Evolutionary conservation across 2,113 vertebrate species (phyloP).

Genomic region (Phycodurus eques): DNA sequence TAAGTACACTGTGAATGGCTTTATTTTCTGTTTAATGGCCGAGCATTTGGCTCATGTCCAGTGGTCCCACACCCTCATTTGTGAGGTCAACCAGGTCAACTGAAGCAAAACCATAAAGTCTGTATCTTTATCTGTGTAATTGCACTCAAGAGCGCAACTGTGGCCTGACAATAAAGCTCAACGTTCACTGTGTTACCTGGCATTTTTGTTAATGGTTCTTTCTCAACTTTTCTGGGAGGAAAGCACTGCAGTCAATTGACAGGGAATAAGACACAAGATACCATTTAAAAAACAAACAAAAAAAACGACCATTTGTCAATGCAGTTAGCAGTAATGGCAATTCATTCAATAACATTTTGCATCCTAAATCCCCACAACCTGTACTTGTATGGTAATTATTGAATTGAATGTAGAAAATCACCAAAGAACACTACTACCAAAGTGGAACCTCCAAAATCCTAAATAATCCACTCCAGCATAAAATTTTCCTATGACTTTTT

Average conservation of each 20-base stretch:
- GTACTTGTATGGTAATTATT: background rate
- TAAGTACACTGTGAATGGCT: conserved; percentile 24
- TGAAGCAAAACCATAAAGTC: conserved; percentile 59
- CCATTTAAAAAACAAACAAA: background rate
- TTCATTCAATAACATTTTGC: background rate
- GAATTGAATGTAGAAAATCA: too few species aligned
- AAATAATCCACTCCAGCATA: too few species aligned
- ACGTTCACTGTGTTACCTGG: conserved; percentile 41
- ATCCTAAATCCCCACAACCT: background rate
- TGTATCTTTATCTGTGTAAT: conserved; percentile 60
- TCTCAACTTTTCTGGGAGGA: conserved; percentile 21
- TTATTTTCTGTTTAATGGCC: conserved; percentile 31
- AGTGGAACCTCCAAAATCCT: too few species aligned
- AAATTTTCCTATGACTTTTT: too few species aligned
- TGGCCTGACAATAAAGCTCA: conserved; percentile 44
- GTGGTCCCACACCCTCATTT: conserved; percentile 14
- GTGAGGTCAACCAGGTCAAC: conserved; percentile 32
- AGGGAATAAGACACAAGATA: background rate
- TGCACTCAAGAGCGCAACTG: conserved; percentile 45
- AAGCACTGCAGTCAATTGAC: background rate
- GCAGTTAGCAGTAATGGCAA: background rate
- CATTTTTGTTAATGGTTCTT: conserved; percentile 21
- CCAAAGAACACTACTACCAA: too few species aligned
- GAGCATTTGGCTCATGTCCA: conserved; percentile 37
- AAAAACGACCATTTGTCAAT: background rate